phyloP scores from a whole-genome alignment of 1,140 invertebrate genomes.

The Hylyphantes graminicola region DNA sequence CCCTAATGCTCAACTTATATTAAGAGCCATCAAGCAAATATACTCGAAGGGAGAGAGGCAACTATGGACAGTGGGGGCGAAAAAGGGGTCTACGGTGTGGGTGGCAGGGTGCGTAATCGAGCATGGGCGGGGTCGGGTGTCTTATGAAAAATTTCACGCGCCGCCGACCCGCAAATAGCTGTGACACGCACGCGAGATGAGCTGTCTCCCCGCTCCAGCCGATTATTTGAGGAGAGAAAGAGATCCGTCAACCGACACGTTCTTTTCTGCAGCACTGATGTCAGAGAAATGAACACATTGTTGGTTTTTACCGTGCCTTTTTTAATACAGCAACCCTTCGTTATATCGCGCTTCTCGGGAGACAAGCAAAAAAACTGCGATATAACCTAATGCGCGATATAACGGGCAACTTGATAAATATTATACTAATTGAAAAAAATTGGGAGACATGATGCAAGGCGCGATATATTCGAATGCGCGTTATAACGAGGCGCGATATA shows the following conservation, averaged over 20 bases:
- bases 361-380: too few relatives aligned
- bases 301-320: neutral
- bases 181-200: constrained; percentile 31
- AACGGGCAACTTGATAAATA: too few relatives aligned
- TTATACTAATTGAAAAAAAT: too few relatives aligned
- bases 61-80: neutral
- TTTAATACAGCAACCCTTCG: neutral
- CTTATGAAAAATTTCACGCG: constrained; percentile 50
- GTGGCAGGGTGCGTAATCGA: constrained; percentile 43
- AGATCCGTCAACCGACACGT: constrained; percentile 2
- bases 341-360: too few relatives aligned
- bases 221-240: constrained; percentile 25
- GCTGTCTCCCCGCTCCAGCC: neutral
- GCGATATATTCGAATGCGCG: too few relatives aligned
- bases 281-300: neutral
- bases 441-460: too few relatives aligned
- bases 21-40: too few relatives aligned
- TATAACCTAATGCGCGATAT: too few relatives aligned
- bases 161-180: constrained; percentile 32
- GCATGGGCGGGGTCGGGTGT: constrained; percentile 39
- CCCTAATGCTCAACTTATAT: too few relatives aligned
- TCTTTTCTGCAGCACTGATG: neutral
- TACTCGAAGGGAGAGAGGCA: neutral
- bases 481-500: too few relatives aligned
- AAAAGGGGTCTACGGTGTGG: constrained; percentile 23